These are phyloP conservation scores for Scyliorhinus canicula DNA, from an alignment of 2,797 vertebrate genomes.

Conservation along the genomic window DNA sequence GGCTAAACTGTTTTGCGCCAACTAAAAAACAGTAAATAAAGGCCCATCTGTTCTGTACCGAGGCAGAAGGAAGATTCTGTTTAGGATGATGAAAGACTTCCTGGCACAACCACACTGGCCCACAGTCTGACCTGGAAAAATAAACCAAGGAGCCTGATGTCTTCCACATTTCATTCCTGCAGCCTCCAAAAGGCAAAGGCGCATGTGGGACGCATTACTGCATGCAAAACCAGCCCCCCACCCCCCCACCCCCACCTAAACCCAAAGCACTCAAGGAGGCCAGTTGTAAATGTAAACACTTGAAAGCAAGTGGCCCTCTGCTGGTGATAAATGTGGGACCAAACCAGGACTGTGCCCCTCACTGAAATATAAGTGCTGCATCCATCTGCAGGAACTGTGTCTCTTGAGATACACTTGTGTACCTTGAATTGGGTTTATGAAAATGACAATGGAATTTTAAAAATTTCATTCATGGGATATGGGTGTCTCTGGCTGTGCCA, in stretches of 20 bases:
- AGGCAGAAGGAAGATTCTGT: constrained; percentile 11
- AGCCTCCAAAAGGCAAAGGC: neutral
- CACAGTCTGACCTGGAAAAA: constrained; percentile 35
- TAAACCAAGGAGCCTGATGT: constrained; percentile 23
- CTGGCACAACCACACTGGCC: constrained; percentile 30
- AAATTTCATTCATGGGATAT: too few species aligned
- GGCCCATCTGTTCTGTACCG: constrained; percentile 33
- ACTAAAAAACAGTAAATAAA: constrained; percentile 42
- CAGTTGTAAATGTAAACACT: neutral
- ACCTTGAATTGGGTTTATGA: too few species aligned
- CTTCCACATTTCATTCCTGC: constrained; percentile 21
- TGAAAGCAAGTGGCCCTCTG: constrained; percentile 28
- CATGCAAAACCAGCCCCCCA: neutral
- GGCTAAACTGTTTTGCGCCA: neutral
- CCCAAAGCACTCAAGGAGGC: neutral
- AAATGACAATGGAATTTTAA: neutral
- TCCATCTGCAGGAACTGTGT: neutral
- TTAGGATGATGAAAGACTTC: constrained; percentile 34
- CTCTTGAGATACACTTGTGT: neutral
- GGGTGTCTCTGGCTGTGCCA: too few species aligned
- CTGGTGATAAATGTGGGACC: neutral
- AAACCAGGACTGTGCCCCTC: neutral
- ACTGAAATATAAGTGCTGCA: neutral
- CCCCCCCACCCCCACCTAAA: neutral
- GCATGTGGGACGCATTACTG: constrained; percentile 30